Evolutionary conservation across 2,797 vertebrate genomes (phyloP).

Genomic region (Pogoniulus pusillus): DNA sequence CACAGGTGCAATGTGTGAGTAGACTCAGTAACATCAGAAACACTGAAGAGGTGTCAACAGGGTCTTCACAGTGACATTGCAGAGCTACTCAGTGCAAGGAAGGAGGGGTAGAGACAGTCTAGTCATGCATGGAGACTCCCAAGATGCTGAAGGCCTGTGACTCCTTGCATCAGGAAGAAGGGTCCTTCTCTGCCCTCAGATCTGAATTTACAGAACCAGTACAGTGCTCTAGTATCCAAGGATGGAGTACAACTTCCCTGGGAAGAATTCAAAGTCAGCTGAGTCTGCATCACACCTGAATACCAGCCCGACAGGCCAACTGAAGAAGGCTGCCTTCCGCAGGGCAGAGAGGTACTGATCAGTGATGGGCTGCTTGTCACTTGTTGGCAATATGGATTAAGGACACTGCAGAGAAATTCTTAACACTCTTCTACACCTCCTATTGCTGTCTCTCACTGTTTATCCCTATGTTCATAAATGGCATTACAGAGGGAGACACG

Average conservation of each 20-base stretch:
- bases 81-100: neutral
- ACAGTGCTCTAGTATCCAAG: neutral
- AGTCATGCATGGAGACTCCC: neutral
- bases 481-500: neutral
- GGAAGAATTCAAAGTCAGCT: neutral
- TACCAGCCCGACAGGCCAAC: neutral
- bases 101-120: neutral
- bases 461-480: neutral
- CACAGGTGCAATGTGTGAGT: neutral
- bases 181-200: neutral
- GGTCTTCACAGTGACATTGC: neutral
- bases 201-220: neutral
- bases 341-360: neutral
- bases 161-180: neutral
- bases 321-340: neutral
- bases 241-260: neutral
- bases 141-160: neutral
- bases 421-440: neutral
- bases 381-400: neutral
- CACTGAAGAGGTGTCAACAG: neutral
- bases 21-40: neutral
- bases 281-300: neutral
- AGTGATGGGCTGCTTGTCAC: neutral
- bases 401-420: neutral
- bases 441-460: neutral